These are phyloP conservation scores for Karalla daura DNA, from an alignment of 2,797 vertebrate genomes.

Conservation along the genomic window DNA sequence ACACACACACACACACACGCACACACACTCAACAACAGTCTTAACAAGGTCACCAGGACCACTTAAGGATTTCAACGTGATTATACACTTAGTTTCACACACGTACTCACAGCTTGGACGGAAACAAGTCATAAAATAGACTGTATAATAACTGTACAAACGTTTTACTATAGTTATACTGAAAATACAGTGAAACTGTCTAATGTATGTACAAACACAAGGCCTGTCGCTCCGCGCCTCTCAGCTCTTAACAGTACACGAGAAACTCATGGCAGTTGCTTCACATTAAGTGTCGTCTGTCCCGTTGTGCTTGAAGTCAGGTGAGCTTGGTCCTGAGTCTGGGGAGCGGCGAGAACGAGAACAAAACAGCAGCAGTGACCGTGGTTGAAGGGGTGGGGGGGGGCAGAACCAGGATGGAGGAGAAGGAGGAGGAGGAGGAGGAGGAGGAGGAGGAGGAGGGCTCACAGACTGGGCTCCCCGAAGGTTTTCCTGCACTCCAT, in stretches of 20 bases:
- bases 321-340: conserved; percentile 72
- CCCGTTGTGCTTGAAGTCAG: conserved; percentile 69
- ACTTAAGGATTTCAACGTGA: conserved; percentile 41
- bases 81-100: conserved; percentile 39
- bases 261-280: conserved; percentile 64
- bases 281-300: conserved; percentile 47
- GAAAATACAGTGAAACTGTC: conserved; percentile 65
- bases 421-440: background rate
- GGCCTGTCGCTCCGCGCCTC: conserved; percentile 41
- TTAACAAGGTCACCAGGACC: conserved; percentile 74
- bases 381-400: conserved; percentile 6
- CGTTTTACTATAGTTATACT: conserved; percentile 53
- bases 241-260: conserved; percentile 52
- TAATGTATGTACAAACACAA: conserved; percentile 61
- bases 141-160: conserved; percentile 71
- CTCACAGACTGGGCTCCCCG: conserved; percentile 91
- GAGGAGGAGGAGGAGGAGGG: background rate
- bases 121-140: conserved; percentile 73
- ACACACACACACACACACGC: conserved; percentile 47
- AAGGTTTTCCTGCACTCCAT: conserved; percentile 98
- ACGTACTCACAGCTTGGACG: conserved; percentile 65
- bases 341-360: conserved; percentile 31
- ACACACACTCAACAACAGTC: conserved; percentile 63
- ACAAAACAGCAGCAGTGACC: conserved; percentile 47
- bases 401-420: background rate